These are phyloP conservation scores for Limnephilus auricula DNA, from an alignment of 2,888 invertebrate species.

Conservation along the genomic window DNA sequence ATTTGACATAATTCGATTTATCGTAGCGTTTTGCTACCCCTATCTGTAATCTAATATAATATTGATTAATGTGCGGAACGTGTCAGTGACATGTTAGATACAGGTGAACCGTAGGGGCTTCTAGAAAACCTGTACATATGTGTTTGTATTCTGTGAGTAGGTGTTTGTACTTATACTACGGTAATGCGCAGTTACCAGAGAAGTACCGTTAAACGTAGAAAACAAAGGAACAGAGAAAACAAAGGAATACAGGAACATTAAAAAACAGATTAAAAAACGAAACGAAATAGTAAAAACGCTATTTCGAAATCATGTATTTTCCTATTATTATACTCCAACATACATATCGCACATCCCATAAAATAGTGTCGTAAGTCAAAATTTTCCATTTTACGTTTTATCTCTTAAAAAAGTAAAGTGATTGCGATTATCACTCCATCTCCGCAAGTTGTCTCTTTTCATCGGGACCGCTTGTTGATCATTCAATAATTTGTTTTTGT, in stretches of 20 bases:
- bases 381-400: too few relatives aligned
- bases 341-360: too few relatives aligned
- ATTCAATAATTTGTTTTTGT: too few relatives aligned
- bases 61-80: slow-evolving; percentile 1
- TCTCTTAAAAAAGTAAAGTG: too few relatives aligned
- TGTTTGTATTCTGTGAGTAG: background rate
- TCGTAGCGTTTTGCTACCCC: background rate
- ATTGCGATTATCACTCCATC: too few relatives aligned
- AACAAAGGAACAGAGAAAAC: background rate
- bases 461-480: too few relatives aligned
- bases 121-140: background rate
- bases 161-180: background rate
- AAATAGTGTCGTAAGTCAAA: too few relatives aligned
- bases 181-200: background rate
- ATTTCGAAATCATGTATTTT: too few relatives aligned
- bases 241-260: background rate
- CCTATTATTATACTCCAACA: too few relatives aligned
- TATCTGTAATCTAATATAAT: background rate
- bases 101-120: background rate
- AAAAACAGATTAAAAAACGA: too few relatives aligned
- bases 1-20: background rate
- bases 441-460: too few relatives aligned
- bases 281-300: too few relatives aligned
- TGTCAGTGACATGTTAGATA: slow-evolving; percentile 12
- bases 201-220: background rate